A percentile compares a stretch with the other conserved stretches of the same genome.
phyloP scores from a whole-genome alignment of 2,888 invertebrate genomes.

The Myopa tessellatipennis region DNA sequence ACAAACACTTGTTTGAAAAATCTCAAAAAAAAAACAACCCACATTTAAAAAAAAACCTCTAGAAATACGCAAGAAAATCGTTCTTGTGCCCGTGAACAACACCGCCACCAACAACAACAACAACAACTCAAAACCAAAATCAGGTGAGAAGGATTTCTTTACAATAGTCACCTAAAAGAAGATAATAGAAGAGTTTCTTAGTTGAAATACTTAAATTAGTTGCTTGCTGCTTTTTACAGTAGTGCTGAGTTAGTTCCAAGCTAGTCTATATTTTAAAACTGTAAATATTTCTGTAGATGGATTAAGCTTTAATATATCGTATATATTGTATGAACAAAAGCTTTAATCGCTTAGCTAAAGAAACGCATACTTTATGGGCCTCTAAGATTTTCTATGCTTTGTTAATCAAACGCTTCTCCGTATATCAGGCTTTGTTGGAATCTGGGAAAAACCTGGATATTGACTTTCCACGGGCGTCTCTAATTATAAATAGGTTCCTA shows the following conservation, averaged over 20 bases:
- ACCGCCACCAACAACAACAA: conserved; percentile 55
- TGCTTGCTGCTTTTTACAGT: background rate
- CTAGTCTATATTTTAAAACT: too few species aligned
- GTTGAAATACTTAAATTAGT: background rate
- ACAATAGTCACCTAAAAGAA: background rate
- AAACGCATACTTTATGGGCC: background rate
- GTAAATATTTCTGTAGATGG: too few species aligned
- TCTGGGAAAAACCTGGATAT: too few species aligned
- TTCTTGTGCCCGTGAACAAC: conserved; percentile 62
- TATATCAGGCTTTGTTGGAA: too few species aligned
- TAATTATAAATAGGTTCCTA: too few species aligned
- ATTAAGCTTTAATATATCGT: too few species aligned
- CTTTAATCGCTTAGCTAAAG: background rate
- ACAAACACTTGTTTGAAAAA: conserved; percentile 21
- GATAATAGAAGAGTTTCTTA: background rate
- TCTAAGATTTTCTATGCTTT: background rate
- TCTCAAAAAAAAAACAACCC: conserved; percentile 16
- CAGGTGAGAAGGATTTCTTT: conserved; percentile 60
- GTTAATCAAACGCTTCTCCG: too few species aligned
- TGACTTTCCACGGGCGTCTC: too few species aligned
- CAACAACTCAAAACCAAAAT: conserved; percentile 55
- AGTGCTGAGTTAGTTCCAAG: too few species aligned
- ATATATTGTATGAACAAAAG: too few species aligned
- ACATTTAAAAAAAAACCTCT: conserved; percentile 38
- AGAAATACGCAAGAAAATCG: conserved; percentile 67